A percentile compares a stretch with the other conserved stretches of the same genome.
Evolutionary conservation across 2,888 invertebrate species (phyloP).

Genomic region (Myopa testacea): DNA sequence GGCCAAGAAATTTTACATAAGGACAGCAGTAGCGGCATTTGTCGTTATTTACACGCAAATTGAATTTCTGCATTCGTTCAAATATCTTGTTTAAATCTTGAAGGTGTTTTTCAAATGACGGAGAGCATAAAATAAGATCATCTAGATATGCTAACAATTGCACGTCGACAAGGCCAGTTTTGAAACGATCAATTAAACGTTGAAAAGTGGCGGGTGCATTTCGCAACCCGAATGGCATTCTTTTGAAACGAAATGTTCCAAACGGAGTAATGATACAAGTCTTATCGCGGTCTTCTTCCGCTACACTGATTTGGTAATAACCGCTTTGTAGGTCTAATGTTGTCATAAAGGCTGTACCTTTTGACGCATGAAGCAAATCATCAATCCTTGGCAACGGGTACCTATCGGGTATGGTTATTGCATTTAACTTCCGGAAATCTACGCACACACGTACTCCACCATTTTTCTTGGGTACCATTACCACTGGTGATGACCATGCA

Average conservation of each 20-base stretch:
- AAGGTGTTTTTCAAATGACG: constrained; percentile 35
- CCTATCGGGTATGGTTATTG: background rate
- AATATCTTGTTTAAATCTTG: constrained; percentile 29
- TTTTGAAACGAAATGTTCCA: background rate
- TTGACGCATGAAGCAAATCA: too few relatives aligned
- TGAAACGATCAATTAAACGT: constrained; percentile 46
- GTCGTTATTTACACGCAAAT: constrained; percentile 14
- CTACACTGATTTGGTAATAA: too few relatives aligned
- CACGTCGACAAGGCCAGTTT: constrained; percentile 37
- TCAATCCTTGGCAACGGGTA: constrained; percentile 41
- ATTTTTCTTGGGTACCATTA: constrained; percentile 36
- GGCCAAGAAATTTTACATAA: too few relatives aligned
- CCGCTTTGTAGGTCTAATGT: too few relatives aligned
- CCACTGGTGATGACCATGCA: constrained; percentile 62
- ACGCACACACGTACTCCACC: constrained; percentile 55
- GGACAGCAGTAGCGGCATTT: too few relatives aligned
- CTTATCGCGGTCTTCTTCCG: too few relatives aligned
- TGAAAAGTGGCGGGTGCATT: constrained; percentile 38
- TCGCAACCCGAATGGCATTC: constrained; percentile 37
- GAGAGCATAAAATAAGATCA: constrained; percentile 49
- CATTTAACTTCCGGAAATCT: constrained; percentile 1
- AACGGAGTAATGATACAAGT: constrained; percentile 14
- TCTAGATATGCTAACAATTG: constrained; percentile 51
- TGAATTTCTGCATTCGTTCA: constrained; percentile 10
- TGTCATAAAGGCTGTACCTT: too few relatives aligned